Evolutionary conservation across 2,113 vertebrate species (phyloP), one percentile per base, ranked within the genome.

Genomic region (Furnarius figulus): DNA sequence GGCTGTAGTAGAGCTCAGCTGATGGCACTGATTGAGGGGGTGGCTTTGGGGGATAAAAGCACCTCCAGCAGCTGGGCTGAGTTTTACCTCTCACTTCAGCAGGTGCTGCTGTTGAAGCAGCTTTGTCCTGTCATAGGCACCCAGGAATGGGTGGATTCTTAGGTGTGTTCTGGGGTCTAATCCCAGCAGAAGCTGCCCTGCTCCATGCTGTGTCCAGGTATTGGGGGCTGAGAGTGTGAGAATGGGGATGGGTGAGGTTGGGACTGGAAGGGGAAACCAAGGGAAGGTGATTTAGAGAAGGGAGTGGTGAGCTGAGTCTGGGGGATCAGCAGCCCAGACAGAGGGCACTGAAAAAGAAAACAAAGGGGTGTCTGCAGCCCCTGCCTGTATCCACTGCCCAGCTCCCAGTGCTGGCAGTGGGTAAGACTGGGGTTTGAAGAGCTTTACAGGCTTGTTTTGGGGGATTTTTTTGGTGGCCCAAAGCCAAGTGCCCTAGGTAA

Each of bases 81-180:
- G 0, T 5, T 14, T 5, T 0, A 0, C 2, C 16, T 33, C 13
- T 14, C 3, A 0, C 12, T 22, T 3, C 3, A 2, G 0, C 0
- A 6, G 68, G 5, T 56, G 55, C 55, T 58, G 55, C 55, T n/a
- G 15, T 8, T 5, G 12, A 76, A 31, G 53, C 27, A 5, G 27
- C n/a, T 91, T 24, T 78, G 1, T 89, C 72, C 1, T 22, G 70
- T 61, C 8, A 16, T 4, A 2, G 61, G n/a, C 18, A 5, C 13
- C 33, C 3, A 3, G 18, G 12, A 11, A 11, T 0, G 0, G 23
- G 12, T 2, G 7, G 13, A 2, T 16, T 67, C 8, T n/a, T 16
- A 21, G n/a, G 35, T 0, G 20, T 59, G 35, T 7, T 11, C 42
- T 0, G 39, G 28, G 10, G 4, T 2, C 1, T 1, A 2, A 5